phyloP scores from a whole-genome alignment of 1,140 invertebrate species.

The Pogonus chalceus region DNA sequence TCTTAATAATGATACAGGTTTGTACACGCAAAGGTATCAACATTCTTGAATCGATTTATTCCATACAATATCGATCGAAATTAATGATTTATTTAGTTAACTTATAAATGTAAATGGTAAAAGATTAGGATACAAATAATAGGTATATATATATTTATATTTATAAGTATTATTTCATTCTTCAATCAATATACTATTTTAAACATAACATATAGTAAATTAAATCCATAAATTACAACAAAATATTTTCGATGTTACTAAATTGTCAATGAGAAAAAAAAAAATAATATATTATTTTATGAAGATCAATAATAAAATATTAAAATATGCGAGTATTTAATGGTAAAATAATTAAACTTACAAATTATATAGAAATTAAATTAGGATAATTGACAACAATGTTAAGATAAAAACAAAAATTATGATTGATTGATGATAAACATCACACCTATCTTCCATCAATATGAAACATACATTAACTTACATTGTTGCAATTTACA shows the following conservation, averaged over 20 bases:
- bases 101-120: neutral
- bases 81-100: neutral
- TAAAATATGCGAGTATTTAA: conserved; percentile 1
- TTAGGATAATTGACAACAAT: conserved; percentile 3
- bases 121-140: neutral
- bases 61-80: neutral
- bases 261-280: neutral
- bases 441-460: neutral
- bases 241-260: conserved; percentile 1
- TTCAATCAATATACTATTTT: conserved; percentile 5
- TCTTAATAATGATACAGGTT: conserved; percentile 1
- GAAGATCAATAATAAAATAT: neutral
- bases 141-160: too few species aligned
- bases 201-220: neutral
- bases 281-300: neutral
- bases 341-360: too few species aligned
- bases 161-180: too few species aligned
- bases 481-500: conserved; percentile 1
- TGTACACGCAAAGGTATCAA: conserved; percentile 4
- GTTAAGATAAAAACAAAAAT: too few species aligned
- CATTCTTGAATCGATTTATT: neutral
- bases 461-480: neutral
- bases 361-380: neutral
- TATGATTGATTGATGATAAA: neutral
- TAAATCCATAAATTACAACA: neutral